phyloP scores from a whole-genome alignment of 2,797 vertebrate genomes.

The Hapalemur alaotrensis region DNA sequence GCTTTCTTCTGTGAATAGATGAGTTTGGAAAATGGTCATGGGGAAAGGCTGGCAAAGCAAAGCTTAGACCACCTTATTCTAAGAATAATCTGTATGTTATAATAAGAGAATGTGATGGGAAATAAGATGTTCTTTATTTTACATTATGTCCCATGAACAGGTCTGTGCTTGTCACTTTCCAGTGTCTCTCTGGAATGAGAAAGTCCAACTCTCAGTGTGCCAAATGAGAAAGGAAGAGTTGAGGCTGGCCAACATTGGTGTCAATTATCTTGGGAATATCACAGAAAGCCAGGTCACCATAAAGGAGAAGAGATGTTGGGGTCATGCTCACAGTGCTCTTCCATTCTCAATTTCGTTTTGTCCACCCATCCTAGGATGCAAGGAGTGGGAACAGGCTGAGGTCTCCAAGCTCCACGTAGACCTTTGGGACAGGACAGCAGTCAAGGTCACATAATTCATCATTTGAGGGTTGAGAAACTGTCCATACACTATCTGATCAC shows the following conservation, averaged over 20 bases:
- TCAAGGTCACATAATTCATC: background rate
- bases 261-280: background rate
- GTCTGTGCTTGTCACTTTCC: background rate
- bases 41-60: background rate
- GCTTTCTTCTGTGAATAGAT: background rate
- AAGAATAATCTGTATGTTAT: background rate
- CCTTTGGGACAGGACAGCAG: background rate
- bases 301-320: background rate
- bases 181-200: background rate
- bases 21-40: background rate
- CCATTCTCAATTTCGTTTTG: background rate
- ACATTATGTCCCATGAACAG: background rate
- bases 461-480: background rate
- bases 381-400: background rate
- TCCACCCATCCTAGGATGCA: background rate
- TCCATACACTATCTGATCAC: background rate
- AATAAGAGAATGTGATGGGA: background rate
- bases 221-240: background rate
- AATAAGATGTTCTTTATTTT: background rate
- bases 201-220: background rate
- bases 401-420: background rate
- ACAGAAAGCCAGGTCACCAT: background rate
- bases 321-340: background rate
- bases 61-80: background rate
- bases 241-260: background rate